Percentiles rank a stretch among this genome's conserved stretches.
Conservation (phyloP, 2,888 invertebrate species). For the Endomychus coccineus region DNA sequence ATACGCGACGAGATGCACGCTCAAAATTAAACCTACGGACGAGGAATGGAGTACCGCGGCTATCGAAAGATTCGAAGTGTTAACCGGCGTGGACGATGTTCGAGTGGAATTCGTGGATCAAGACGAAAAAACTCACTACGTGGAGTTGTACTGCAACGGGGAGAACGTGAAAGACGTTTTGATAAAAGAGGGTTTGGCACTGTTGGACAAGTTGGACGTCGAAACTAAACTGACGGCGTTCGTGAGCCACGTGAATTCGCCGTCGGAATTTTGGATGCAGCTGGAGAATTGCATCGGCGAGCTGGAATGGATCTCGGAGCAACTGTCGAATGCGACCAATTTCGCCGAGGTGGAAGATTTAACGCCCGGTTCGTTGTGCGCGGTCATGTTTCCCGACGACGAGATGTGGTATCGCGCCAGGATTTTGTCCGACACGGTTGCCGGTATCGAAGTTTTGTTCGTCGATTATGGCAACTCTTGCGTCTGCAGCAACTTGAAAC, state of each 20-base stretch:
- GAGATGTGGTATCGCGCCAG: constrained; percentile 61
- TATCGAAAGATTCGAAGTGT: constrained; percentile 47
- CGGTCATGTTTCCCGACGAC: constrained; percentile 60
- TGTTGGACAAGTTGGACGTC: constrained; percentile 41
- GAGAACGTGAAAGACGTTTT: constrained; percentile 55
- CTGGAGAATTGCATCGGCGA: constrained; percentile 54
- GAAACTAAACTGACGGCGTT: constrained; percentile 54
- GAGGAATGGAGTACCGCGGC: constrained; percentile 60
- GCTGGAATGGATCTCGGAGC: constrained; percentile 55
- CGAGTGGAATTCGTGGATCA: constrained; percentile 41
- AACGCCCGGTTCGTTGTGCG: constrained; percentile 55
- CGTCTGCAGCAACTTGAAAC: constrained; percentile 51
- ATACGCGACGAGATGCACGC: constrained; percentile 56
- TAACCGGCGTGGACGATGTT: constrained; percentile 26
- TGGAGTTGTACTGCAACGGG: constrained; percentile 57
- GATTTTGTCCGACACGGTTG: constrained; percentile 50
- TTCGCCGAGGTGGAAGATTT: constrained; percentile 49
- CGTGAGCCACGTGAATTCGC: constrained; percentile 59
- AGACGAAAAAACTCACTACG: constrained; percentile 56
- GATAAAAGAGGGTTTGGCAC: constrained; percentile 53
- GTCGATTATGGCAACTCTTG: constrained; percentile 66
- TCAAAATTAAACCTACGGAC: constrained; percentile 59
- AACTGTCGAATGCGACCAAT: constrained; percentile 46
- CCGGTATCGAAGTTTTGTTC: constrained; percentile 54
- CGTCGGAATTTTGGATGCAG: constrained; percentile 69